Base-by-base conservation (phyloP, 2,797 vertebrate species). In the Darevskia mixta region DNA sequence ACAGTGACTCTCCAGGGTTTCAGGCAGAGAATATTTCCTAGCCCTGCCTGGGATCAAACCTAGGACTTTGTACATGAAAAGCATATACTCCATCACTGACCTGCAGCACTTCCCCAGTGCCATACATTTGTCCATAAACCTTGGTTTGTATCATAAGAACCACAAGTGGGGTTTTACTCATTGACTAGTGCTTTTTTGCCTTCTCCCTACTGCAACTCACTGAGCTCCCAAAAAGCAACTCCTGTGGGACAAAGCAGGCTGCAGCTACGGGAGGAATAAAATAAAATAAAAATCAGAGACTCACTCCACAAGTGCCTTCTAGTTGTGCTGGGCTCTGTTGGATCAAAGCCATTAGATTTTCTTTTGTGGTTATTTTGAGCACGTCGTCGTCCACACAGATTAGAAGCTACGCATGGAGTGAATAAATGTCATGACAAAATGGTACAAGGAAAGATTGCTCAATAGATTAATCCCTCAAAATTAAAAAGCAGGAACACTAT, bases 341-440 rank as follows among this genome's bases (percentile, higher is more conserved):
- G 23, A 86, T 79, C 55, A 20, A 49, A 86, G 17, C n/a, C 85
- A 79, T 67, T 86, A 78, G 87, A 93, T 88, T 91, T 79, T 61
- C 38, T 93, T 92, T 90, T 88, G 11, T 58, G 77, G 15, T 86
- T 86, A 90, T 85, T 95, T 93, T 92, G 25, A 77, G 86, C 49
- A 45, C 8, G 1, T 83, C 35, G 86, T 45, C 66, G 58, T 91
- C 88, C 7, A 41, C 27, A 67, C 76, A 90, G 89, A 86, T 75
- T 75, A 90, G 83, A 72, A 85, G 83, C 13, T 89, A 89, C 84
- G 2, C 13, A 85, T 8, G 2, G 0, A 87, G 78, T 71, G 64
- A 88, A 82, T 88, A 85, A 85, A 87, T 85, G 83, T 82, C 78
- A 85, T 43, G 86, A 85, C 82, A 90, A 85, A 88, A 88, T 88